phyloP scores from a whole-genome alignment of 1,140 invertebrate species.

The Phocides pigmalion region DNA sequence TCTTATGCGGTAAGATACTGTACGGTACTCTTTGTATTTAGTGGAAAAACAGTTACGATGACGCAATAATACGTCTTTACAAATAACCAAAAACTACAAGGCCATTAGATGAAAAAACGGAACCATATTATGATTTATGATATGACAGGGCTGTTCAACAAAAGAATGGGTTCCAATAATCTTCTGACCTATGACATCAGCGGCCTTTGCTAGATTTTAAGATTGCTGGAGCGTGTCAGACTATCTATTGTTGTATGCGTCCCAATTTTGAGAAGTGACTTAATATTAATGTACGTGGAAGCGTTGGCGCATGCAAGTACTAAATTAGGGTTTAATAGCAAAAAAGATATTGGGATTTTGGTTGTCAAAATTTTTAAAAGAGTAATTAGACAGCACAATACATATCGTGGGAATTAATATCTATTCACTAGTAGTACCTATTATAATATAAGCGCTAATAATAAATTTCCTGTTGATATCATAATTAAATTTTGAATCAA shows the following conservation, averaged over 20 bases:
- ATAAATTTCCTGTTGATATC: background rate
- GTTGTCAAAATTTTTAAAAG: background rate
- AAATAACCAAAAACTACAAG: conserved; percentile 3
- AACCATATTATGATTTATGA: conserved; percentile 49
- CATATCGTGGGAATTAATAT: background rate
- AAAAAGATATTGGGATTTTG: background rate
- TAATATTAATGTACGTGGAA: background rate
- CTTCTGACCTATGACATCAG: conserved; percentile 60
- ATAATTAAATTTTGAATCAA: background rate
- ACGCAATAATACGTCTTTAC: conserved; percentile 11
- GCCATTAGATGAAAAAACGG: conserved; percentile 4
- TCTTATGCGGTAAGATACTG: background rate
- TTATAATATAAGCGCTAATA: background rate
- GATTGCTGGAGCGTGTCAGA: conserved; percentile 31
- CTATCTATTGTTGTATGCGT: conserved; percentile 18
- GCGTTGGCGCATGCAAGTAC: background rate
- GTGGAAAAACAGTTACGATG: conserved; percentile 1
- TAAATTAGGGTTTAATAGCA: conserved; percentile 3
- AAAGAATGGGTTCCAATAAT: conserved; percentile 52
- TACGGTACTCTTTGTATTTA: conserved; percentile 19
- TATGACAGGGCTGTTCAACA: conserved; percentile 41
- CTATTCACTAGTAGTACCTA: too few relatives aligned
- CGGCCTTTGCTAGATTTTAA: conserved; percentile 38
- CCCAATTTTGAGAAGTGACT: conserved; percentile 13
- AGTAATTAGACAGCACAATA: background rate